Percentiles rank a stretch among this genome's conserved stretches.
Evolutionary conservation across 1,140 invertebrate genomes (phyloP).

Genomic region (Phthorimaea operculella): DNA sequence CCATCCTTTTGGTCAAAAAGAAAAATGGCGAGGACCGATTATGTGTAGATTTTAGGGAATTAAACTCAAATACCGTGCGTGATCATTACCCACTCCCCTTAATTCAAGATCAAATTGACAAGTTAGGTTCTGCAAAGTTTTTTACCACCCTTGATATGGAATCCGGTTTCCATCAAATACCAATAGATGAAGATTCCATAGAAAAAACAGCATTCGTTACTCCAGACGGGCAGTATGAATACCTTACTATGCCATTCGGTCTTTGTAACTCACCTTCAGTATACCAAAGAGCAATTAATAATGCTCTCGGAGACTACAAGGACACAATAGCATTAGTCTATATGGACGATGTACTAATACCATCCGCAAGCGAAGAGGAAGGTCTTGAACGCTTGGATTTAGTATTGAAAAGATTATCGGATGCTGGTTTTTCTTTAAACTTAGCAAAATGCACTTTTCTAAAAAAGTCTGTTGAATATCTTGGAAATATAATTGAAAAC

Average conservation of each 20-base stretch:
- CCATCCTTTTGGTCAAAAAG: slow-evolving; percentile 24
- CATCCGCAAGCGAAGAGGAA: slow-evolving; percentile 15
- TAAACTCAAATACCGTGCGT: slow-evolving; percentile 12
- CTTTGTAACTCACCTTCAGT: slow-evolving; percentile 34
- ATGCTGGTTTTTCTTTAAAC: slow-evolving; percentile 26
- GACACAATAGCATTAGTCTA: slow-evolving; percentile 17
- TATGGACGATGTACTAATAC: slow-evolving; percentile 24
- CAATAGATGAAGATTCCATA: slow-evolving; percentile 18
- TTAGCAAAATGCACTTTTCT: slow-evolving; percentile 25
- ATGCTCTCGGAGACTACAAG: slow-evolving; percentile 28
- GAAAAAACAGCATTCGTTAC: slow-evolving; percentile 40
- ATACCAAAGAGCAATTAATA: slow-evolving; percentile 48
- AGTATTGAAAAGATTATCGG: slow-evolving; percentile 13
- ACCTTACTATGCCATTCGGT: slow-evolving; percentile 33
- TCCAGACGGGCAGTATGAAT: slow-evolving; percentile 35
- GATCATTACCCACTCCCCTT: slow-evolving; percentile 25
- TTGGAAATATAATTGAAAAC: slow-evolving; percentile 20
- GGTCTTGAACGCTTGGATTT: slow-evolving; percentile 12
- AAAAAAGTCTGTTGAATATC: slow-evolving; percentile 26
- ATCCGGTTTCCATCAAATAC: slow-evolving; percentile 45
- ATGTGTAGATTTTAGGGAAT: slow-evolving; percentile 27
- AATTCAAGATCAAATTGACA: slow-evolving; percentile 51
- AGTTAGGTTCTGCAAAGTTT: slow-evolving; percentile 28
- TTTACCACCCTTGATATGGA: slow-evolving; percentile 50
- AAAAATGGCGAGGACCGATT: slow-evolving; percentile 22